These are phyloP conservation scores for Galagoides demidoff DNA, from an alignment of 2,797 vertebrate species.

Conservation along the genomic window DNA sequence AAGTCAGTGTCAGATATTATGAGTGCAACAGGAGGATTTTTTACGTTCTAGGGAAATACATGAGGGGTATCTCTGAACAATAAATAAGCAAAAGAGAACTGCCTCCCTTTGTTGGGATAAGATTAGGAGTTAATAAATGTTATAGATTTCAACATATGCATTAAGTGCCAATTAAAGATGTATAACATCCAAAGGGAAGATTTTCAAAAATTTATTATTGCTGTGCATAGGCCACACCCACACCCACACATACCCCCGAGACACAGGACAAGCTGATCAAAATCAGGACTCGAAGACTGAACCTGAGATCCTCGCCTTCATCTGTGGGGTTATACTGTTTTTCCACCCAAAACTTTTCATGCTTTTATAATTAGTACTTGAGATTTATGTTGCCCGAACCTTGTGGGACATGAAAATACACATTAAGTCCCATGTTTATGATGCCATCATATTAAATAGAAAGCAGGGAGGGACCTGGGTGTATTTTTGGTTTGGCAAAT, in stretches of 20 bases:
- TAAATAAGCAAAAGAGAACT: neutral
- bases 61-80: slow-evolving; percentile 1
- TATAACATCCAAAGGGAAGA: slow-evolving; percentile 31
- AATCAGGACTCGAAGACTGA: slow-evolving; percentile 12
- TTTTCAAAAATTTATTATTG: slow-evolving; percentile 12
- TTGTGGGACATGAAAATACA: slow-evolving; percentile 56
- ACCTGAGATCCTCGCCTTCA: neutral
- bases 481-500: slow-evolving; percentile 78
- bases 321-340: neutral
- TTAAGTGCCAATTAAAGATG: slow-evolving; percentile 38
- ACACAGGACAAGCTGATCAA: neutral
- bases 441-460: slow-evolving; percentile 64
- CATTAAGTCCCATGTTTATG: slow-evolving; percentile 49
- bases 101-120: neutral
- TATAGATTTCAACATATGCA: neutral
- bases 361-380: slow-evolving; percentile 41
- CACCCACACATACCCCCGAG: neutral
- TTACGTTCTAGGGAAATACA: slow-evolving; percentile 34
- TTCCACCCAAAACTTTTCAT: neutral
- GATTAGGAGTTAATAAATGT: slow-evolving; percentile 42
- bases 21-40: neutral
- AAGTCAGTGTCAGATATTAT: neutral
- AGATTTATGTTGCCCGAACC: neutral
- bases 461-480: slow-evolving; percentile 56
- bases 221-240: neutral